phyloP scores from a whole-genome alignment of 2,888 invertebrate species.

The Lingula anatina region DNA sequence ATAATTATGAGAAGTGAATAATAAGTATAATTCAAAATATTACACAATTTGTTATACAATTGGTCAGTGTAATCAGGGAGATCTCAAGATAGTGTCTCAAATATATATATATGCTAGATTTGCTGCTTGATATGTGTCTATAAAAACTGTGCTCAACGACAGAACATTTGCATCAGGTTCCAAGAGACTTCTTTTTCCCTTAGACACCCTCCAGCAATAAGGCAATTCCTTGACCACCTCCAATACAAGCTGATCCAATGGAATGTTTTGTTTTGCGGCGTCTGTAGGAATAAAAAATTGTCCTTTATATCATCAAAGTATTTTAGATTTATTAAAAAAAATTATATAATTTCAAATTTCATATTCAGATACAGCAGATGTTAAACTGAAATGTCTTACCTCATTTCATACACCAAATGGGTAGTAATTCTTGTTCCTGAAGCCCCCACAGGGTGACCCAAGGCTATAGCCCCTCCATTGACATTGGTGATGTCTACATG shows the following conservation, averaged over 20 bases:
- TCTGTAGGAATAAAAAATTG: conserved; percentile 56
- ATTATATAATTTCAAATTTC: background rate
- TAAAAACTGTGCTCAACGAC: too few species aligned
- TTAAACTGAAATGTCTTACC: conserved; percentile 56
- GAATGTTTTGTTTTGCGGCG: conserved; percentile 78
- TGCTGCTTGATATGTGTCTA: too few species aligned
- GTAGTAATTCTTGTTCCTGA: conserved; percentile 88
- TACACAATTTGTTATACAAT: too few species aligned
- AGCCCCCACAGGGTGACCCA: conserved; percentile 96
- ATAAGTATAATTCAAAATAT: too few species aligned
- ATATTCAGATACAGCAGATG: background rate
- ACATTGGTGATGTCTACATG: conserved; percentile 86
- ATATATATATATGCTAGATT: too few species aligned
- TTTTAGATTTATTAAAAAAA: background rate
- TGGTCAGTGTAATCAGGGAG: too few species aligned
- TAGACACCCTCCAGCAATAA: conserved; percentile 76
- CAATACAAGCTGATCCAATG: conserved; percentile 96
- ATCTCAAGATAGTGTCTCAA: too few species aligned
- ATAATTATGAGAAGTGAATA: too few species aligned
- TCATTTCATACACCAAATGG: conserved; percentile 85
- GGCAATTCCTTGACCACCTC: conserved; percentile 97
- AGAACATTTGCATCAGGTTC: too few species aligned
- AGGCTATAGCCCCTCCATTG: conserved; percentile 91
- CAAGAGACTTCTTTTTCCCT: too few species aligned
- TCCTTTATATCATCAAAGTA: background rate